A percentile compares a stretch with the other conserved stretches of the same genome.
Conservation (phyloP, 23 tunicate genomes). For the Trididemnum nubilum region DNA sequence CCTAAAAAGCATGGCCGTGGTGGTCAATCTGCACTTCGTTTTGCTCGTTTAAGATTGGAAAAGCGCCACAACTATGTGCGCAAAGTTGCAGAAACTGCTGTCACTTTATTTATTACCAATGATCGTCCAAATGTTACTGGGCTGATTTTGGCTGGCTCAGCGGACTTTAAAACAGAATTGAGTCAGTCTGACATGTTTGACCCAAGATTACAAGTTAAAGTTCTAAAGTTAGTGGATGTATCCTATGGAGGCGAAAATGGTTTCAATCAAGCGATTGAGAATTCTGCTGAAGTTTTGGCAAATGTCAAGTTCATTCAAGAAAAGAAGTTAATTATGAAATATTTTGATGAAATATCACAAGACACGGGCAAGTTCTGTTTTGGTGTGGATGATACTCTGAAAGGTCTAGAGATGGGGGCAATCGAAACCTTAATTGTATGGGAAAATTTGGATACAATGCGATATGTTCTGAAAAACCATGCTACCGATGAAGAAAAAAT, state of each 20-base stretch:
- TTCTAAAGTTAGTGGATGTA: conserved; percentile 90
- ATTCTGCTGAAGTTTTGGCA: conserved; percentile 88
- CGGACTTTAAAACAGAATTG: conserved; percentile 95
- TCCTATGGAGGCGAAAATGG: conserved; percentile 99
- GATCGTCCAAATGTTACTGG: conserved; percentile 94
- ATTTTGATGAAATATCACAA: conserved; percentile 97
- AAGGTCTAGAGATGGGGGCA: conserved; percentile 96
- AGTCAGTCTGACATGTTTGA: conserved; percentile 99
- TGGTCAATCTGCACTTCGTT: conserved; percentile 99
- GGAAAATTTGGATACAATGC: conserved; percentile 96
- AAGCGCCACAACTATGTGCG: conserved; percentile 98
- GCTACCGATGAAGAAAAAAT: conserved; percentile 85
- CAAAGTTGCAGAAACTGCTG: conserved; percentile 98
- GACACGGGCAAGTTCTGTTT: conserved; percentile 99
- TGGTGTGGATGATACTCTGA: conserved; percentile 93
- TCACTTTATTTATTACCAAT: conserved; percentile 87
- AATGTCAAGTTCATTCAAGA: conserved; percentile 99
- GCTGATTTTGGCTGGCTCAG: conserved; percentile 95
- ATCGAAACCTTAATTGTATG: conserved; percentile 94
- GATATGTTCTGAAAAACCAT: conserved; percentile 91
- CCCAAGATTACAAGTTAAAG: conserved; percentile 77
- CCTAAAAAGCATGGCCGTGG: conserved; percentile 99
- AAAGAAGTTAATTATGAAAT: conserved; percentile 88
- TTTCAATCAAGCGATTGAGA: conserved; percentile 98
- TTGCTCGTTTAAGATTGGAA: conserved; percentile 98